Evolutionary conservation across 2,888 invertebrate species (phyloP).

Genomic region (Netelia fuscicornis): DNA sequence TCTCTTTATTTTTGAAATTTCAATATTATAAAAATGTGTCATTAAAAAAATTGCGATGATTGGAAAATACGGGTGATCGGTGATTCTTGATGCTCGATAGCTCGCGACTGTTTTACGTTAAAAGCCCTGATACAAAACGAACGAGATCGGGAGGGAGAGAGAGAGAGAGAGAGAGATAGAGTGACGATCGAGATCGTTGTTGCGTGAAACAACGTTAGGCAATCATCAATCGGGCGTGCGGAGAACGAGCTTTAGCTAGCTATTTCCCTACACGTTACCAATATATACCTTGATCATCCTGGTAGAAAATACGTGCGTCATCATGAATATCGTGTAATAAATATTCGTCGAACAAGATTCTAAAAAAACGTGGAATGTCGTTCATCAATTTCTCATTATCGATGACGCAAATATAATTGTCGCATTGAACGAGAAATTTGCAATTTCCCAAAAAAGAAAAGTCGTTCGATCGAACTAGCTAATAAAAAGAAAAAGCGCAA

Average conservation of each 20-base stretch:
- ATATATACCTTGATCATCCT: constrained; percentile 76
- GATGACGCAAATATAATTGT: too few relatives aligned
- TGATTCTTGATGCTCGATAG: constrained; percentile 6
- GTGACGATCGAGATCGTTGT: constrained; percentile 61
- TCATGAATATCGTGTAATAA: too few relatives aligned
- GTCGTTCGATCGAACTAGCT: too few relatives aligned
- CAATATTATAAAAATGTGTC: constrained; percentile 15
- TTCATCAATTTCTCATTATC: too few relatives aligned
- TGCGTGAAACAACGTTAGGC: constrained; percentile 78
- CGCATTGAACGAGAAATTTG: too few relatives aligned
- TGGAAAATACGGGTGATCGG: constrained; percentile 5
- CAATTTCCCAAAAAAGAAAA: too few relatives aligned
- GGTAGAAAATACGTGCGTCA: background rate
- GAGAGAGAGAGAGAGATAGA: constrained; percentile 41
- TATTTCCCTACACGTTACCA: constrained; percentile 12
- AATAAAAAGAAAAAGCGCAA: too few relatives aligned
- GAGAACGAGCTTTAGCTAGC: constrained; percentile 51
- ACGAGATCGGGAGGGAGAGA: constrained; percentile 48
- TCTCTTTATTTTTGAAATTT: constrained; percentile 2
- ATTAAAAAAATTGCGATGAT: constrained; percentile 41
- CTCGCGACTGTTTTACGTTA: constrained; percentile 24
- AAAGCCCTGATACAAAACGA: constrained; percentile 18
- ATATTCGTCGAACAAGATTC: too few relatives aligned
- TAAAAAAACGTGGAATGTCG: too few relatives aligned
- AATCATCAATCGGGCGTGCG: constrained; percentile 79